A percentile compares a stretch with the other conserved stretches of the same genome.
phyloP scores from a whole-genome alignment of 2,113 vertebrate species.

The Nycticryphes semicollaris region DNA sequence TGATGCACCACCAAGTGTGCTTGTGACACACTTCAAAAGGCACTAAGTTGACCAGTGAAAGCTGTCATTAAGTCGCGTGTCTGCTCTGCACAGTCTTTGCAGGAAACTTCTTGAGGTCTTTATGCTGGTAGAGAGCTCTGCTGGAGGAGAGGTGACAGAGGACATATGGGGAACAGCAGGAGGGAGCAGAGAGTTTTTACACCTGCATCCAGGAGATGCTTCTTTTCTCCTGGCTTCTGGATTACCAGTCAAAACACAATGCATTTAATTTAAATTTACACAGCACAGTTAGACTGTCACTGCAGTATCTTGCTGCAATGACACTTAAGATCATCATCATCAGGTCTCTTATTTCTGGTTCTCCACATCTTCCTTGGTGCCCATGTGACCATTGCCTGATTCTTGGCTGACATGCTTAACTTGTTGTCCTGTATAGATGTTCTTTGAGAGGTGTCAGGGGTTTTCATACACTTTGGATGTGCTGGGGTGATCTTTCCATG shows the following conservation, averaged over 20 bases:
- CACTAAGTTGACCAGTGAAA: not conserved
- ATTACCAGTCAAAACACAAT: not conserved
- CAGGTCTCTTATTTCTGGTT: not conserved
- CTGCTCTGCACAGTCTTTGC: not conserved
- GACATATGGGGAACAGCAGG: not conserved
- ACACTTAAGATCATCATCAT: fast-evolving
- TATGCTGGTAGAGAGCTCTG: not conserved
- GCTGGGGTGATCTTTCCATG: not conserved
- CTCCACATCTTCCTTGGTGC: not conserved
- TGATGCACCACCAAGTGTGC: not conserved
- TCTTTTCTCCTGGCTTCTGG: not conserved
- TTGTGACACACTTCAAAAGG: not conserved
- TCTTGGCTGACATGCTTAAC: not conserved
- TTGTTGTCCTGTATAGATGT: not conserved
- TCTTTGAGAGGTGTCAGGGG: not conserved
- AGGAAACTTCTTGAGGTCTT: not conserved
- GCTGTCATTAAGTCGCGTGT: not conserved
- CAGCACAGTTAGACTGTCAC: not conserved
- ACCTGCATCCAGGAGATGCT: not conserved
- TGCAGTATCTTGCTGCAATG: not conserved
- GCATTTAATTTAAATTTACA: not conserved
- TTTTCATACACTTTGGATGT: fast-evolving
- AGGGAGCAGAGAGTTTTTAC: not conserved
- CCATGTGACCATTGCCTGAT: not conserved
- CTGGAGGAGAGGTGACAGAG: not conserved